Percentiles rank a stretch among this genome's conserved stretches.
These are phyloP conservation scores for Calameuta pallipes DNA, from an alignment of 2,888 invertebrate species.

Conservation along the genomic window DNA sequence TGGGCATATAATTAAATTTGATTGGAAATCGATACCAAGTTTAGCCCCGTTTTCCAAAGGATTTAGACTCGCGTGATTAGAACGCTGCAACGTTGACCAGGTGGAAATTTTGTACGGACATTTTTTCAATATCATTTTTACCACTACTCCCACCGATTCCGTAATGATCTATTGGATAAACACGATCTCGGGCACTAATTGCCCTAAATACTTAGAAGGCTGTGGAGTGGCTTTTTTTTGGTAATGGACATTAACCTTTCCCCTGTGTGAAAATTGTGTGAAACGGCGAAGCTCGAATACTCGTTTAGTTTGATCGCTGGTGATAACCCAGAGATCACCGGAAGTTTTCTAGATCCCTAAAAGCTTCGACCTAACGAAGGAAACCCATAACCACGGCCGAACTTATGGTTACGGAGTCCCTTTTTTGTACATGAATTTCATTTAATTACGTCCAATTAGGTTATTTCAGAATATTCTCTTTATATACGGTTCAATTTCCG, in stretches of 20 bases:
- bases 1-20: not conserved
- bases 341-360: not conserved
- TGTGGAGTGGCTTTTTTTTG: not conserved
- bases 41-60: not conserved
- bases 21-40: not conserved
- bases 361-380: not conserved
- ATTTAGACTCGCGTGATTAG: not conserved
- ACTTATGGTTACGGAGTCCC: not conserved
- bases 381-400: not conserved
- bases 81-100: not conserved
- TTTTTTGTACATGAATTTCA: not conserved
- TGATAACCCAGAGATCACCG: not conserved
- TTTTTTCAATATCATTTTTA: not conserved
- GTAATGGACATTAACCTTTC: not conserved
- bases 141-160: not conserved
- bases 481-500: not conserved
- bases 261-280: not conserved
- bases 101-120: not conserved
- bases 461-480: not conserved
- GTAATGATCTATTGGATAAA: not conserved
- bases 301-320: not conserved
- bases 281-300: not conserved
- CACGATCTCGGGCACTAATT: not conserved
- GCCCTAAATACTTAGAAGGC: not conserved
- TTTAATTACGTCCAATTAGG: not conserved